These are phyloP conservation scores for Andricus quercusramuli DNA, from an alignment of 2,888 invertebrate genomes.

Conservation along the genomic window DNA sequence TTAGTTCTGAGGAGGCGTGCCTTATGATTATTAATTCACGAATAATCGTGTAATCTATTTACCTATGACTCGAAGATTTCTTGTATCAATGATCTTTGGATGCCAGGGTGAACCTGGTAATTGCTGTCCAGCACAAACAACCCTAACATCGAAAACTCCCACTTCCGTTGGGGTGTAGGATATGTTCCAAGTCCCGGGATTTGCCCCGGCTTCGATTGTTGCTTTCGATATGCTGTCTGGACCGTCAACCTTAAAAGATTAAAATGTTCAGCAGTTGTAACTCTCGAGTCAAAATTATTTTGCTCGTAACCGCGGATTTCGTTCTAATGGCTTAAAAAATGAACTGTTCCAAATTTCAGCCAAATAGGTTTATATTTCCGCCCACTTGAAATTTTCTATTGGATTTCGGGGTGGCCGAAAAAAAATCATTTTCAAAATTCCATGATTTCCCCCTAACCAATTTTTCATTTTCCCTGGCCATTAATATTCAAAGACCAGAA, in stretches of 20 bases:
- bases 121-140: constrained; percentile 83
- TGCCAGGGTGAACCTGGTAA: constrained; percentile 91
- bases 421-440: too few species aligned
- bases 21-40: not conserved
- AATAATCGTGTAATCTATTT: constrained; percentile 13
- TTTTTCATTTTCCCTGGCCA: too few species aligned
- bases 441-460: too few species aligned
- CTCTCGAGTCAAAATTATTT: not conserved
- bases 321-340: not conserved
- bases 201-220: constrained; percentile 83
- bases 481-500: too few species aligned
- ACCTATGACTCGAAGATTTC: constrained; percentile 82
- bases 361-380: too few species aligned
- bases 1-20: too few species aligned
- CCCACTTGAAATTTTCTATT: too few species aligned
- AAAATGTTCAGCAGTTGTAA: not conserved
- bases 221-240: constrained; percentile 82
- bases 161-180: constrained; percentile 94
- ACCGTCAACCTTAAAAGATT: constrained; percentile 79
- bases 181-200: constrained; percentile 91
- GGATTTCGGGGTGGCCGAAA: too few species aligned
- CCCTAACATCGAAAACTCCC: constrained; percentile 94
- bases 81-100: constrained; percentile 83
- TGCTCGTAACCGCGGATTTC: too few species aligned
- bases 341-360: too few species aligned